phyloP scores from a whole-genome alignment of 2,113 vertebrate genomes.

The Orientallactaga bullata region DNA sequence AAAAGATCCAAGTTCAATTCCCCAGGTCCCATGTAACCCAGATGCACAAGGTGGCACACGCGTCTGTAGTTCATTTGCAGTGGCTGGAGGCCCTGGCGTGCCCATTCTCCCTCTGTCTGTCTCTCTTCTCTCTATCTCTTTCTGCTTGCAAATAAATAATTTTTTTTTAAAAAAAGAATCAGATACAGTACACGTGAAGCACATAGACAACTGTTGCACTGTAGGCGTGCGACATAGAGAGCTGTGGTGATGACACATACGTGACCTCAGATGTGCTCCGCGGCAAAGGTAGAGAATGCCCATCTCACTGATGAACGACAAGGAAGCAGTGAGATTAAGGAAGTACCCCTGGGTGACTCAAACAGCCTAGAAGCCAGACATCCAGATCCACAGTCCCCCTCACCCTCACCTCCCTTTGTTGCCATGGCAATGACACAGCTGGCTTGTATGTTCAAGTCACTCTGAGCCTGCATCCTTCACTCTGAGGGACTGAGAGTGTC shows the following conservation, averaged over 20 bases:
- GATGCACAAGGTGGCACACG: too few relatives aligned
- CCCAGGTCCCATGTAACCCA: too few relatives aligned
- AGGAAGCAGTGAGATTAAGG: background rate
- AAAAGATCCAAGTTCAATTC: too few relatives aligned
- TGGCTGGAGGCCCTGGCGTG: too few relatives aligned
- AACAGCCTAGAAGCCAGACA: background rate
- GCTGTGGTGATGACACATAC: background rate
- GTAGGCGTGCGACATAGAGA: background rate
- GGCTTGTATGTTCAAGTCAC: background rate
- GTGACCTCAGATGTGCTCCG: background rate
- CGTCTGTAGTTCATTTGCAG: too few relatives aligned
- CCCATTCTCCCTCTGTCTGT: too few relatives aligned
- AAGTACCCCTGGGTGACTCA: background rate
- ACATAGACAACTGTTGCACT: background rate
- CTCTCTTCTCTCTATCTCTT: too few relatives aligned
- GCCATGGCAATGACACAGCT: background rate
- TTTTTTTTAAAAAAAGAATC: too few relatives aligned
- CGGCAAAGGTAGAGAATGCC: background rate
- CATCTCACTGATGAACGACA: background rate
- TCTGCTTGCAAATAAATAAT: too few relatives aligned
- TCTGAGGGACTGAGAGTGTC: background rate
- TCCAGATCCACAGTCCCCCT: background rate
- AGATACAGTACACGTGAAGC: background rate
- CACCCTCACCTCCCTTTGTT: background rate
- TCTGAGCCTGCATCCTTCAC: background rate